Conservation (phyloP, 2,113 vertebrate species). For the Anoplopoma fimbria region DNA sequence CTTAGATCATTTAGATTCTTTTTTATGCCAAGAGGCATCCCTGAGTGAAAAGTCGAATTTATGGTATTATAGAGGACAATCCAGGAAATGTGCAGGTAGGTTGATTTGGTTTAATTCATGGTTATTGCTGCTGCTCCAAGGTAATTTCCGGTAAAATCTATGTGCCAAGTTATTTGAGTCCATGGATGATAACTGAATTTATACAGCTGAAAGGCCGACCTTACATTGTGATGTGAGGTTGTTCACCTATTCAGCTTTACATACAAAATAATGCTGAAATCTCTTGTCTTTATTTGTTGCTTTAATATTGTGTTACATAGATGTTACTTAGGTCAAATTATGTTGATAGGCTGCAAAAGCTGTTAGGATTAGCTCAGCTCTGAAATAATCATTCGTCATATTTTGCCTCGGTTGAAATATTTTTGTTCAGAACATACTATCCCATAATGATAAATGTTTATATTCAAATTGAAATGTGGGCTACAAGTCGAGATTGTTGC, state of each 20-base stretch:
- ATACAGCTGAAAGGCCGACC: not conserved
- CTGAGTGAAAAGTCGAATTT: not conserved
- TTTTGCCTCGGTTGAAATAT: not conserved
- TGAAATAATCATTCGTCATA: not conserved
- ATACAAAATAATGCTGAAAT: not conserved
- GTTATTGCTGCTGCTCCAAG: not conserved
- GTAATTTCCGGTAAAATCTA: not conserved
- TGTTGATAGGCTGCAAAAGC: constrained; percentile 6
- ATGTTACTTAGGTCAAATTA: not conserved
- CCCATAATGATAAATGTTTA: constrained; percentile 8
- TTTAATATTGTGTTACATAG: not conserved
- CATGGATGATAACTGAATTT: not conserved
- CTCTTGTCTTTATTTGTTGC: not conserved
- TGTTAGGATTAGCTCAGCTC: constrained; percentile 10
- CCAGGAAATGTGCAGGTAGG: not conserved
- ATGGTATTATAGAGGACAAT: not conserved
- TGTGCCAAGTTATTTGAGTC: not conserved
- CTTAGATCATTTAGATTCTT: not conserved
- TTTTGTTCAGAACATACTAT: constrained; percentile 1
- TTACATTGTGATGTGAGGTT: not conserved
- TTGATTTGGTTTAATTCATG: not conserved
- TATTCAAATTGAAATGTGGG: not conserved
- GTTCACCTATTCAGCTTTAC: not conserved
- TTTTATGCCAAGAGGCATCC: not conserved
- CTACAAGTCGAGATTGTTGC: not conserved